Percentiles rank a stretch among this genome's conserved stretches.
These are phyloP conservation scores for Philopedon plagiatum DNA, from an alignment of 2,888 invertebrate genomes.

Conservation along the genomic window DNA sequence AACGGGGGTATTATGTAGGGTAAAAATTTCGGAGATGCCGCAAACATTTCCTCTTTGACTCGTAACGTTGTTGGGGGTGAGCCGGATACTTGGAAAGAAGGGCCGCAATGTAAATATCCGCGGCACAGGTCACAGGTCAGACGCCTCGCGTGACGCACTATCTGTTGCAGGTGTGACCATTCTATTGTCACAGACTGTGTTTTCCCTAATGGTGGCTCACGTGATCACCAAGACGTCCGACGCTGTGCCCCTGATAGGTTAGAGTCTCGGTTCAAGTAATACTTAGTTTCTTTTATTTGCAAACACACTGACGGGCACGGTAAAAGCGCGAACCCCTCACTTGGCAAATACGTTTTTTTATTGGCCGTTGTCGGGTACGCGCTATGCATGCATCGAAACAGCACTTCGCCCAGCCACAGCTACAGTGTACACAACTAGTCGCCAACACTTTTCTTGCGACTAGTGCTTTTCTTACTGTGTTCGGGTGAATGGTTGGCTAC, in stretches of 20 bases:
- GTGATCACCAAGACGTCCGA: slow-evolving; percentile 99
- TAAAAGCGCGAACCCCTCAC: slow-evolving; percentile 57
- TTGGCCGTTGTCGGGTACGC: slow-evolving; percentile 57
- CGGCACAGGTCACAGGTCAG: slow-evolving; percentile 69
- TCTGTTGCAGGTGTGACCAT: slow-evolving; percentile 98
- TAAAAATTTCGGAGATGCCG: slow-evolving; percentile 57
- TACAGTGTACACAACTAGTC: slow-evolving; percentile 63
- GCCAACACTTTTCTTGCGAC: slow-evolving; percentile 50
- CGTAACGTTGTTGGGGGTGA: slow-evolving; percentile 62
- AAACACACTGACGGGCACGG: slow-evolving; percentile 61
- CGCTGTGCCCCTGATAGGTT: slow-evolving; percentile 99
- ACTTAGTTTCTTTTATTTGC: slow-evolving; percentile 63
- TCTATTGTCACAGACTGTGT: slow-evolving; percentile 99
- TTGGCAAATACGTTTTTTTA: slow-evolving; percentile 21
- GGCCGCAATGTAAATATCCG: slow-evolving; percentile 49
- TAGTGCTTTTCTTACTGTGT: slow-evolving; percentile 61
- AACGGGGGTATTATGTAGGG: slow-evolving; percentile 59
- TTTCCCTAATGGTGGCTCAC: slow-evolving; percentile 99
- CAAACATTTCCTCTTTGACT: slow-evolving; percentile 69
- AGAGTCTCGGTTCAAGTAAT: slow-evolving; percentile 63
- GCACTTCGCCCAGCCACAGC: slow-evolving; percentile 68
- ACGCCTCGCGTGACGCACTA: slow-evolving; percentile 70
- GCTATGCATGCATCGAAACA: slow-evolving; percentile 66
- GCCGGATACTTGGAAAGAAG: slow-evolving; percentile 68
- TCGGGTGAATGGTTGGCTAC: slow-evolving; percentile 63